These are phyloP conservation scores for Seriola aureovittata DNA, from an alignment of 2,113 vertebrate genomes.

Conservation along the genomic window DNA sequence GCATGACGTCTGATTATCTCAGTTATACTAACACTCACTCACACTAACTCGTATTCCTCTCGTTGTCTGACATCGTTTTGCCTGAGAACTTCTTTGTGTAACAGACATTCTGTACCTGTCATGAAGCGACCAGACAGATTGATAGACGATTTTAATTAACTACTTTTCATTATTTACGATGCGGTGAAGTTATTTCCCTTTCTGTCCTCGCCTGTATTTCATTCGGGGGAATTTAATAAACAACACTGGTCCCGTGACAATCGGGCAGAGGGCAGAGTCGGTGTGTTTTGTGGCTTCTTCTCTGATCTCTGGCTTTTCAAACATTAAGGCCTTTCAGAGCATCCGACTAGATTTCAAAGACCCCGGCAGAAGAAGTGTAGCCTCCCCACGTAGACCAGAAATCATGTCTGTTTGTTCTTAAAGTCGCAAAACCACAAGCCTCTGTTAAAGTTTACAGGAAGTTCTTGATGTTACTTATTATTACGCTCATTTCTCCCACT, in stretches of 20 bases:
- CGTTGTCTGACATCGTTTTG: background rate
- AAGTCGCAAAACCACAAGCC: background rate
- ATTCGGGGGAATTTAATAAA: background rate
- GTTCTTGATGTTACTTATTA: background rate
- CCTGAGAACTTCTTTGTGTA: background rate
- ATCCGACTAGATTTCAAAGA: background rate
- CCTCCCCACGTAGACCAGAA: background rate
- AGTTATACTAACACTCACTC: no score
- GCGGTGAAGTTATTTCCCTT: background rate
- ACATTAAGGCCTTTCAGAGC: background rate
- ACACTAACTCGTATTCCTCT: background rate
- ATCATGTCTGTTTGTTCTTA: background rate
- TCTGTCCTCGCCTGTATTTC: background rate
- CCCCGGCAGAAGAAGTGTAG: background rate
- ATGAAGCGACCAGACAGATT: background rate
- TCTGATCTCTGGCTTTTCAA: background rate
- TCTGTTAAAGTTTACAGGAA: background rate
- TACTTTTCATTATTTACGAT: background rate
- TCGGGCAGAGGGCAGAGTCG: no score
- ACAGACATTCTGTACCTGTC: background rate
- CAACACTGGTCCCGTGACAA: background rate
- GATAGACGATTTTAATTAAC: background rate
- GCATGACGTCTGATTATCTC: no score
- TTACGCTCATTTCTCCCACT: background rate
- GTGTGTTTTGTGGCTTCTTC: background rate